A percentile compares a stretch with the other conserved stretches of the same genome.
These are phyloP conservation scores for Serilophus lunatus DNA, from an alignment of 2,113 vertebrate genomes.

Conservation along the genomic window DNA sequence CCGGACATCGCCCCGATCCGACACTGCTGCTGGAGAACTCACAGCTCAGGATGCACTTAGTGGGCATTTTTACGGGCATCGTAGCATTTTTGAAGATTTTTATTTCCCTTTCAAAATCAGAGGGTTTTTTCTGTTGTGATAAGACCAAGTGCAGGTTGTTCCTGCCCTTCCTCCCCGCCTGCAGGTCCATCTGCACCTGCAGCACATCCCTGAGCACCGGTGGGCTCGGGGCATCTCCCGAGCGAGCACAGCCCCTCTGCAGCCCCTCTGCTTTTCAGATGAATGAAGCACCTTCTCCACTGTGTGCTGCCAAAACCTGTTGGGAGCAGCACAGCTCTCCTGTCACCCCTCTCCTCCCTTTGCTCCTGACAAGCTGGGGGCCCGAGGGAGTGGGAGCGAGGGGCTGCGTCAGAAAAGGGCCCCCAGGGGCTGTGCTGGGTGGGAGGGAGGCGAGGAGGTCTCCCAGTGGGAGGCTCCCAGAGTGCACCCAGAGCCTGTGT, in stretches of 20 bases:
- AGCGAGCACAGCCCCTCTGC: not conserved
- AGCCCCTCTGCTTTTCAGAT: too few species aligned
- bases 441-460: not conserved
- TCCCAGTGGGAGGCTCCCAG: not conserved
- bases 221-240: accelerated
- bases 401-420: not conserved
- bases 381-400: accelerated
- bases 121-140: not conserved
- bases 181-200: not conserved
- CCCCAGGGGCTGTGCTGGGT: not conserved
- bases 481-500: not conserved
- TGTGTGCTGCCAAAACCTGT: not conserved
- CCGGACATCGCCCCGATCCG: accelerated
- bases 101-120: not conserved
- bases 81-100: accelerated
- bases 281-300: too few species aligned
- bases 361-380: not conserved
- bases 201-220: accelerated
- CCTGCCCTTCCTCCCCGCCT: not conserved
- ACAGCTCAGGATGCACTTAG: not conserved
- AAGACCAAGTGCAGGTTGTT: not conserved
- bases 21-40: not conserved
- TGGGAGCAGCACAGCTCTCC: accelerated
- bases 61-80: not conserved
- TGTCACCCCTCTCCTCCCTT: too few species aligned